Evolutionary conservation across 1,140 invertebrate species (phyloP), one percentile per base, ranked within the genome.

Genomic region (Samia ricini): DNA sequence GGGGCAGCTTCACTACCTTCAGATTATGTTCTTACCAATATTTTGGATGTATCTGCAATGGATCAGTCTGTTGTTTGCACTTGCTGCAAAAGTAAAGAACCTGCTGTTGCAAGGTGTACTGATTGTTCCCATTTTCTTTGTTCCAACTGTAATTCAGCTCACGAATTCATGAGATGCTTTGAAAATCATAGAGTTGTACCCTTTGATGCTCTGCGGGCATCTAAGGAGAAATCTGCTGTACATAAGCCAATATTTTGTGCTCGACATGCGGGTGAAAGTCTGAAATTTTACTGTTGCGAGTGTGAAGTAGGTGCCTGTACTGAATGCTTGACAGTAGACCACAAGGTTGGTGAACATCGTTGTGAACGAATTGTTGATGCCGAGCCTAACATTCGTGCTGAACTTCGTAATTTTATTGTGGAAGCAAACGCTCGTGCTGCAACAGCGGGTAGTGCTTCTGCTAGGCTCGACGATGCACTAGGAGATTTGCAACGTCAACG

Each of bases 61-160:
- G 94, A 96, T 72, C 94, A 93, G 65, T 94, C 94, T 68, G 93
- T 97, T 63, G 91, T 95, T 8, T 97, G 96, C 88, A 97, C 96
- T 50, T 97, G 96, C 54, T 97, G 96, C 86, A 97, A 97, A 75
- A 94, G 95, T 72, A 96, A 97, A 84, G 96, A 98, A 84, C 94
- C 95, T 77, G 97, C 98, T 15, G 95, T 98, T 15, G 97, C 97
- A 15, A 94, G 97, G 61, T 98, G 98, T 89, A 95, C 94, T 66
- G 97, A 98, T 83, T 99, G 97, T 89, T 96, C 97, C 71, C 98
- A 97, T 90, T 97, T 98, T 80, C 92, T 99, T 15, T 98, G 98
- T 90, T 94, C 94, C 20, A 97, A 97, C 82, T 99, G 98, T 90
- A 96, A 98, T 68, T 96, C 95, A 23, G 98, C 97, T 52, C 98